A percentile compares a stretch with the other conserved stretches of the same genome.
These are phyloP conservation scores for Mizuhopecten yessoensis DNA, from an alignment of 1,140 invertebrate genomes.

Conservation along the genomic window DNA sequence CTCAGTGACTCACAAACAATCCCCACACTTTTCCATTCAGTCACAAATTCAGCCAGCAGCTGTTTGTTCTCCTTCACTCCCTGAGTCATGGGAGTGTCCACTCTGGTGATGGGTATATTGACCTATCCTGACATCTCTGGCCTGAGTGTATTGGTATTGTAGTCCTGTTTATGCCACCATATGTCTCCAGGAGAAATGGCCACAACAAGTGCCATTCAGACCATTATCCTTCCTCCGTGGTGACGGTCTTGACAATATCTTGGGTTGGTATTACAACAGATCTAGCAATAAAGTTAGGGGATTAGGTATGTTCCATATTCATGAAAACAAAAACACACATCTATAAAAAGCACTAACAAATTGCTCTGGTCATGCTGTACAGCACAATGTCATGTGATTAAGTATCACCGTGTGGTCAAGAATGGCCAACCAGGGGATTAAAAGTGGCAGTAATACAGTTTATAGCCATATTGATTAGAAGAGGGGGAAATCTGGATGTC, in stretches of 20 bases:
- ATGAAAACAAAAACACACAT: conserved; percentile 22
- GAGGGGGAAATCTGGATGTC: neutral
- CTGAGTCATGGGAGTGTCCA: conserved; percentile 10
- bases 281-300: conserved; percentile 21
- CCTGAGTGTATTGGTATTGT: neutral
- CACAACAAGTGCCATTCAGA: neutral
- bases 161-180: neutral
- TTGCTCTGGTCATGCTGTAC: neutral
- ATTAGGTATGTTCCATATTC: conserved; percentile 35
- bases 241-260: conserved; percentile 15
- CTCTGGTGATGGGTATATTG: neutral
- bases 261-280: conserved; percentile 1
- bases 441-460: conserved; percentile 33
- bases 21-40: no score
- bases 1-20: no score
- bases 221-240: neutral
- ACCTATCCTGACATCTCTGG: neutral
- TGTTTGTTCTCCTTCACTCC: neutral
- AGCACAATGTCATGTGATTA: conserved; percentile 4
- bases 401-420: conserved; percentile 15
- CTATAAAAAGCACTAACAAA: neutral
- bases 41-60: no score
- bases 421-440: conserved; percentile 7
- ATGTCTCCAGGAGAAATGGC: neutral
- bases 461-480: conserved; percentile 26